Conservation (phyloP, 2,888 invertebrate species). For the Callimorpha dominula region DNA sequence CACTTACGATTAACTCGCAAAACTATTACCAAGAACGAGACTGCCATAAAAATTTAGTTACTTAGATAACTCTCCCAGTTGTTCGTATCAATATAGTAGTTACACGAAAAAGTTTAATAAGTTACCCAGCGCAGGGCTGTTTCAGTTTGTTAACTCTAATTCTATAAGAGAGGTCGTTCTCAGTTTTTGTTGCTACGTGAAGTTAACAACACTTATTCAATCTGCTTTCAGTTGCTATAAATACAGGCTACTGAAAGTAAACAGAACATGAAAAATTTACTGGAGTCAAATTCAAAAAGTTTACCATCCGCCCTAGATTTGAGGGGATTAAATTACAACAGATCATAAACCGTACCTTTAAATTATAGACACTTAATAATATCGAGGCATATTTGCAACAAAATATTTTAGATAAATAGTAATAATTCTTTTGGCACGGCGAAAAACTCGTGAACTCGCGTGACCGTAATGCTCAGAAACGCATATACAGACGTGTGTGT, state of each 20-base stretch:
- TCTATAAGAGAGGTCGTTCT: slow-evolving; percentile 59
- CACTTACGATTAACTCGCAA: slow-evolving; percentile 5
- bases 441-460: too few relatives aligned
- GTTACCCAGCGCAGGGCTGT: slow-evolving; percentile 53
- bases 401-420: background rate
- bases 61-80: slow-evolving; percentile 23
- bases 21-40: slow-evolving; percentile 15
- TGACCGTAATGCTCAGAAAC: too few relatives aligned
- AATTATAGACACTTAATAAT: background rate
- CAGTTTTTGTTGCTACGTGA: slow-evolving; percentile 54
- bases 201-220: slow-evolving; percentile 56
- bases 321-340: slow-evolving; percentile 23
- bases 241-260: slow-evolving; percentile 36
- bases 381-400: background rate
- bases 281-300: slow-evolving; percentile 38
- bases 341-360: slow-evolving; percentile 26
- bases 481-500: too few relatives aligned
- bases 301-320: slow-evolving; percentile 22
- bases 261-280: slow-evolving; percentile 38
- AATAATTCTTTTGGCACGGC: too few relatives aligned
- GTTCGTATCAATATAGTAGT: slow-evolving; percentile 36
- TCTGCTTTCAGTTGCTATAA: slow-evolving; percentile 39
- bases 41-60: slow-evolving; percentile 26
- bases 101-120: slow-evolving; percentile 59
- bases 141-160: slow-evolving; percentile 67